Evolutionary conservation across 2,888 invertebrate species (phyloP), one percentile per base, ranked within the genome.

Genomic region (Eumerus sabulonum): DNA sequence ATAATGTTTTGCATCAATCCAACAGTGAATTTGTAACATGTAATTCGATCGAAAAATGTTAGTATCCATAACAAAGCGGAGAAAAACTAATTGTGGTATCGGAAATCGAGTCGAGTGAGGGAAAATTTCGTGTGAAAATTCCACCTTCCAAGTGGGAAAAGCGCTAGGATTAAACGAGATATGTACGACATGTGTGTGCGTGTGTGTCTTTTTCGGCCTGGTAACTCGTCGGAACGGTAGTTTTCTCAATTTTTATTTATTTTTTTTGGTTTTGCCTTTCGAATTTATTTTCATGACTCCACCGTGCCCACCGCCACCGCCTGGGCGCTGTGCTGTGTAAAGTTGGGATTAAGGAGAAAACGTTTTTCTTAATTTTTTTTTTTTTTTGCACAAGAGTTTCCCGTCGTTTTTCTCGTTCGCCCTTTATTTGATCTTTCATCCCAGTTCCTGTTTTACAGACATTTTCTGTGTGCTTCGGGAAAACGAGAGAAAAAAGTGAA

Each of bases 201-300:
- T n/a, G n/a, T n/a, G 60, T 72, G 66, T 71, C 64, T 56, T 59
- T 63, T 79, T 74, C 60, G 64, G 44, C 79, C 60, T 79, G 79
- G 74, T 70, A 79, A 70, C 79, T 79, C 79, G 74, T 79, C 79
- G 74, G 74, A 79, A 79, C 79, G 79, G 68, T 79, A 79, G 79
- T 74, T 79, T 79, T 59, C 74, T 74, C 77, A 73, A 73, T 77
- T 66, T 54, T 74, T 74, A 54, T 67, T 64, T 60, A 7, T 50
- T 50, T 77, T 51, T 57, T 48, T 42, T 47, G 54, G 42, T n/a
- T 27, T 17, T 68, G 74, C 74, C 74, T 79, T 79, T 79, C 79
- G 74, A 79, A 79, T 74, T 70, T 64, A 68, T 59, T 74, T 73
- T 51, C 51, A 68, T 77, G 19, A 27, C 27, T 4, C 2, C 27